Evolutionary conservation across 2,797 vertebrate species (phyloP).

Genomic region (Acipenser transmontanus): DNA sequence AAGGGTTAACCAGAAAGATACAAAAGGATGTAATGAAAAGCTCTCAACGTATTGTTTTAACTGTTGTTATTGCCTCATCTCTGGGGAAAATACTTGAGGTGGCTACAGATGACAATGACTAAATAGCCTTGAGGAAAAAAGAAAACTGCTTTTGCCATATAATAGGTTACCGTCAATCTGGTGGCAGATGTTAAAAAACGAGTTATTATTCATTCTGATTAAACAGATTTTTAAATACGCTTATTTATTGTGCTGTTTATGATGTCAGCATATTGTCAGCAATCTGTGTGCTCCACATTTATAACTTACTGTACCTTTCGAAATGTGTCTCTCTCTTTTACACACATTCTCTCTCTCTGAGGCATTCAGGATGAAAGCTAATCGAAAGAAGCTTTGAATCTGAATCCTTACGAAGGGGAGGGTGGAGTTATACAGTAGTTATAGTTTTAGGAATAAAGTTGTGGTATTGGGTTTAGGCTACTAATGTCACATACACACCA

Average conservation of each 20-base stretch:
- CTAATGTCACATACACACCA: no score
- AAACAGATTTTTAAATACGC: constrained; percentile 4
- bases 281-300: constrained; percentile 7
- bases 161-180: constrained; percentile 4
- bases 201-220: constrained; percentile 7
- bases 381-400: no score
- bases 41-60: neutral
- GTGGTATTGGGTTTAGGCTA: no score
- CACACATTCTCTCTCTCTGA: neutral
- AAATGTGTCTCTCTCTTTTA: neutral
- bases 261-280: constrained; percentile 10
- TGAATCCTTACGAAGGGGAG: no score
- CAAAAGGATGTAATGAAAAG: neutral
- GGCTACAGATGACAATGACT: constrained; percentile 1
- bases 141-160: neutral
- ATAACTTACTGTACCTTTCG: constrained; percentile 3
- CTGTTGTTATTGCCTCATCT: neutral
- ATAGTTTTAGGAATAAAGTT: no score
- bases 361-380: no score
- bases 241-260: constrained; percentile 8
- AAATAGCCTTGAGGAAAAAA: neutral
- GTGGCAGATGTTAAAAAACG: constrained; percentile 9
- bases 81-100: neutral
- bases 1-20: no score
- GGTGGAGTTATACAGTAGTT: no score